Evolutionary conservation across 2,113 vertebrate genomes (phyloP).

Genomic region (Oncorhynchus keta): DNA sequence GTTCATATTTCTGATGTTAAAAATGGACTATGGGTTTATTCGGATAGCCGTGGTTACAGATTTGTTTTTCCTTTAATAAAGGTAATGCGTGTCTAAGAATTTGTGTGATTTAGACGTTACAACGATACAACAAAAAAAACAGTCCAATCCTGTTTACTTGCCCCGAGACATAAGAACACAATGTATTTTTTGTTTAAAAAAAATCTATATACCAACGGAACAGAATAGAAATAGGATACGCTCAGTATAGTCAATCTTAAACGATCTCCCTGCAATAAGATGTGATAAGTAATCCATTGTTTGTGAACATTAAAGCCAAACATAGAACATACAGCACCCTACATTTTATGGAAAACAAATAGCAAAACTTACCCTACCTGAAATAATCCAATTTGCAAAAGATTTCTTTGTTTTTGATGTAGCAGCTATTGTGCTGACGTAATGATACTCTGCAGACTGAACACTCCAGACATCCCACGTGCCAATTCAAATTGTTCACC

Average conservation of each 20-base stretch:
- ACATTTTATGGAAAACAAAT: conserved; percentile 2
- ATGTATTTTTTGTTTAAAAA: neutral
- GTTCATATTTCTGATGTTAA: too few relatives aligned
- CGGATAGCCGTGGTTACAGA: too few relatives aligned
- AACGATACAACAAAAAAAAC: too few relatives aligned
- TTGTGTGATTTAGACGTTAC: too few relatives aligned
- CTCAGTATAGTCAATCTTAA: neutral
- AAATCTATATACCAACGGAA: neutral
- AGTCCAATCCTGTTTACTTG: too few relatives aligned
- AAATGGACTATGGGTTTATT: too few relatives aligned
- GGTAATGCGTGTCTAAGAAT: too few relatives aligned
- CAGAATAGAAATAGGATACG: neutral
- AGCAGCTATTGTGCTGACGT: conserved; percentile 91
- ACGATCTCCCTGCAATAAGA: neutral
- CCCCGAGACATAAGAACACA: too few relatives aligned
- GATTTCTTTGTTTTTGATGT: conserved; percentile 94
- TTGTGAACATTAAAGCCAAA: neutral
- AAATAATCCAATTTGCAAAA: conserved; percentile 97
- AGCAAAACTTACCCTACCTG: conserved; percentile 76
- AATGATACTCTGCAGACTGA: conserved; percentile 90
- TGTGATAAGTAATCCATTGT: neutral
- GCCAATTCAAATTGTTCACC: conserved; percentile 95
- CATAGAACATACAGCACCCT: neutral
- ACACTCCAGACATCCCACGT: conserved; percentile 88
- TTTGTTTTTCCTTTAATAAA: too few relatives aligned